phyloP scores from a whole-genome alignment of 1,140 invertebrate genomes.

The Eubasilissa regina region DNA sequence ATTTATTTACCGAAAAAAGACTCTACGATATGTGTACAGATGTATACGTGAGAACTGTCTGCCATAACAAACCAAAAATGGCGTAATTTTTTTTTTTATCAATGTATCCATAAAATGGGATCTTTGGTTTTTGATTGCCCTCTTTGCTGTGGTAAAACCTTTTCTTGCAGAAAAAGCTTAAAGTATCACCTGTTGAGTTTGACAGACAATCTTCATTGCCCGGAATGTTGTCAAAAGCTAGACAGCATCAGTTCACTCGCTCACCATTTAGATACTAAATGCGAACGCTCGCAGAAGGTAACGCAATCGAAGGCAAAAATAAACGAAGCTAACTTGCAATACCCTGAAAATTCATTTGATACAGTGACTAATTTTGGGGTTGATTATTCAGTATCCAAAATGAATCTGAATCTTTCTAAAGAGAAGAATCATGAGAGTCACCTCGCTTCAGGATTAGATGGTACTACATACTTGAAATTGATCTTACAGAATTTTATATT shows the following conservation, averaged over 20 bases:
- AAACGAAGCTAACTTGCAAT: slow-evolving; percentile 7
- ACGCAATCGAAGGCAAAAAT: slow-evolving; percentile 12
- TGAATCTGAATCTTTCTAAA: slow-evolving; percentile 23
- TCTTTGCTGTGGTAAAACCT: slow-evolving; percentile 77
- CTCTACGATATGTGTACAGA: background rate
- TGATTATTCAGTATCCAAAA: slow-evolving; percentile 23
- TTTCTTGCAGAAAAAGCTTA: slow-evolving; percentile 72
- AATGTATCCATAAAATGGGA: slow-evolving; percentile 67
- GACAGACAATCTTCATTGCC: slow-evolving; percentile 75
- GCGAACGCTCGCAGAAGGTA: slow-evolving; percentile 1
- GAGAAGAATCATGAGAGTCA: slow-evolving; percentile 10
- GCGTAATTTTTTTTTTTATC: slow-evolving; percentile 39
- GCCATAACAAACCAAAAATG: slow-evolving; percentile 43
- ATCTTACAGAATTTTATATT: too few relatives aligned
- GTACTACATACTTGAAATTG: slow-evolving; percentile 14
- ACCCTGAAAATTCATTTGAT: slow-evolving; percentile 8
- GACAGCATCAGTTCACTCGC: slow-evolving; percentile 61
- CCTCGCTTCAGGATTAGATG: slow-evolving; percentile 28
- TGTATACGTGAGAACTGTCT: slow-evolving; percentile 20
- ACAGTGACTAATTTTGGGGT: slow-evolving; percentile 5
- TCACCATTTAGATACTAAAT: slow-evolving; percentile 70
- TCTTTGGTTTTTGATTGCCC: slow-evolving; percentile 73
- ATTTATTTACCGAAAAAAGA: background rate
- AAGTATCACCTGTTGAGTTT: slow-evolving; percentile 76
- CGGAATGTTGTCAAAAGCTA: slow-evolving; percentile 72